phyloP scores from a whole-genome alignment of 2,797 vertebrate genomes.

The Momotus momota region DNA sequence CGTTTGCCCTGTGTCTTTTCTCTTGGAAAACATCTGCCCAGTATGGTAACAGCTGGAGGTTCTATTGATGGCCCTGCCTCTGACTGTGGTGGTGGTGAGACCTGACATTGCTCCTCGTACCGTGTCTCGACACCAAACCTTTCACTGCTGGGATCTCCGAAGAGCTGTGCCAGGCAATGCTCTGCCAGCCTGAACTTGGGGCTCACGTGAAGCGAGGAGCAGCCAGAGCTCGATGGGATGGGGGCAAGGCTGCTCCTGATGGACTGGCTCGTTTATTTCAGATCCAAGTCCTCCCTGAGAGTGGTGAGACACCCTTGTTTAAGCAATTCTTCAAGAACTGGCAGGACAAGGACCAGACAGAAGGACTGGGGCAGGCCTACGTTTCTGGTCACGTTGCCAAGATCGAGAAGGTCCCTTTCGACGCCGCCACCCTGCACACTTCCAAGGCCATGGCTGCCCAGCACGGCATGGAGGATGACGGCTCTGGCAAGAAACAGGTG shows the following conservation, averaged over 20 bases:
- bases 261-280: conserved; percentile 16
- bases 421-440: conserved; percentile 88
- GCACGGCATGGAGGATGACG: conserved; percentile 95
- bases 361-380: conserved; percentile 89
- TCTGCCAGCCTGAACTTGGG: neutral
- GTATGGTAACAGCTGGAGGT: neutral
- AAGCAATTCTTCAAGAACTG: conserved; percentile 99
- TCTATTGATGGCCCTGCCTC: neutral
- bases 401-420: conserved; percentile 92
- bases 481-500: conserved; percentile 91
- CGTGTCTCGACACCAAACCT: rapidly evolving
- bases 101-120: neutral
- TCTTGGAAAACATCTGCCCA: neutral
- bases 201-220: neutral
- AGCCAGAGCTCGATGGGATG: neutral
- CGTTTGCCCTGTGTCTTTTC: neutral
- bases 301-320: conserved; percentile 95
- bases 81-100: neutral
- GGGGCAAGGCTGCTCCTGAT: neutral
- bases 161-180: neutral
- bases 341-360: conserved; percentile 92
- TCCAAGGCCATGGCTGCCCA: conserved; percentile 95
- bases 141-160: neutral
- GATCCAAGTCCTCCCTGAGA: conserved; percentile 93
- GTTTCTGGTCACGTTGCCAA: conserved; percentile 93